A percentile compares a stretch with the other conserved stretches of the same genome.
Evolutionary conservation across 2,113 vertebrate genomes (phyloP).

Genomic region (Anolis sagrei): DNA sequence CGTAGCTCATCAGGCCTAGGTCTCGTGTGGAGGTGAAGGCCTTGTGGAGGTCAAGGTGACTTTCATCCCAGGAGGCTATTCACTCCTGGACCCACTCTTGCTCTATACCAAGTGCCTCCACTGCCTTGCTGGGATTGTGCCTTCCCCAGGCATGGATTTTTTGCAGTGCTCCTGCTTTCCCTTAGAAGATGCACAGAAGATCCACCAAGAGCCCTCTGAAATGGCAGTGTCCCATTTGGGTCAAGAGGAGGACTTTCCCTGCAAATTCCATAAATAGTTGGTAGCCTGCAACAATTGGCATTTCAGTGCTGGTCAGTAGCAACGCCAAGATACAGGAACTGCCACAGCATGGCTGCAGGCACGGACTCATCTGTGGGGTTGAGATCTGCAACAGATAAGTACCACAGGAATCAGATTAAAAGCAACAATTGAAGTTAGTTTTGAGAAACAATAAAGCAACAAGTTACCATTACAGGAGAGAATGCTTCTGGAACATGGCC

Average conservation of each 20-base stretch:
- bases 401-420: not conserved
- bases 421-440: not conserved
- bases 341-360: not conserved
- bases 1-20: not conserved
- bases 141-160: not conserved
- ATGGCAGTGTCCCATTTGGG: not conserved
- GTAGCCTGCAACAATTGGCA: not conserved
- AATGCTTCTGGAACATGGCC: too few species aligned
- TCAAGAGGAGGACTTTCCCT: not conserved
- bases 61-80: not conserved
- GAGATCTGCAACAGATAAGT: constrained; percentile 2
- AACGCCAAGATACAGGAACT: not conserved
- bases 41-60: too few species aligned
- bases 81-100: not conserved
- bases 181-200: not conserved
- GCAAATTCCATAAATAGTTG: not conserved
- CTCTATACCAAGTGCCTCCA: not conserved
- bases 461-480: not conserved
- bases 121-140: not conserved
- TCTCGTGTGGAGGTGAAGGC: not conserved
- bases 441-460: not conserved
- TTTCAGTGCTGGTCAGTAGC: not conserved
- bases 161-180: not conserved
- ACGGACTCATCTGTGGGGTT: constrained; percentile 1
- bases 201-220: not conserved